phyloP scores from a whole-genome alignment of 92 coral and sea anemone species.

The Isaurus tuberculatus region DNA sequence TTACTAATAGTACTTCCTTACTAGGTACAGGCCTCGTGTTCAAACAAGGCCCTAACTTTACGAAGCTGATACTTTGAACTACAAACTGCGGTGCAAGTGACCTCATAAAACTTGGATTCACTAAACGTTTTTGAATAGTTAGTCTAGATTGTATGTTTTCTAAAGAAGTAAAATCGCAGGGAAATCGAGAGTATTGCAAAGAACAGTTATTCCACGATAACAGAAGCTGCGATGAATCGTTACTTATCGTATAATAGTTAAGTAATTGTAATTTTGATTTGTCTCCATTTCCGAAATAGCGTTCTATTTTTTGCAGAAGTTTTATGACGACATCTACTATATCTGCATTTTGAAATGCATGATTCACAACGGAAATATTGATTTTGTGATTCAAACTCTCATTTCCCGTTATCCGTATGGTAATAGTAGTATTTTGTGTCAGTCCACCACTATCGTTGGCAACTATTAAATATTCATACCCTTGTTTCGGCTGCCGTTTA shows the following conservation, averaged over 20 bases:
- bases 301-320: slow-evolving; percentile 5
- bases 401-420: slow-evolving; percentile 13
- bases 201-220: slow-evolving; percentile 59
- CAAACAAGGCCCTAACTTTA: slow-evolving; percentile 49
- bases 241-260: background rate
- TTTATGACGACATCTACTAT: slow-evolving; percentile 1
- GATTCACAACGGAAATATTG: background rate
- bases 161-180: slow-evolving; percentile 40
- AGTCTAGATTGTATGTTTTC: slow-evolving; percentile 24
- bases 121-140: slow-evolving; percentile 22
- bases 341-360: slow-evolving; percentile 1
- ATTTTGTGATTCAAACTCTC: slow-evolving; percentile 17
- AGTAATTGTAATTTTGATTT: background rate
- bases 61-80: slow-evolving; percentile 23
- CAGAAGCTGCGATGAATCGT: background rate
- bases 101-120: slow-evolving; percentile 43
- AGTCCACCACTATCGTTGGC: slow-evolving; percentile 53
- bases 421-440: slow-evolving; percentile 34
- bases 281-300: slow-evolving; percentile 22
- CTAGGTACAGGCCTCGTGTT: slow-evolving; percentile 43
- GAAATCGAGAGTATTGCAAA: slow-evolving; percentile 35
- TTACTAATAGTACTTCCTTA: slow-evolving; percentile 7
- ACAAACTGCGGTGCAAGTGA: slow-evolving; percentile 50
- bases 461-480: slow-evolving; percentile 45
- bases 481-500: slow-evolving; percentile 46